Evolutionary conservation across 2,888 invertebrate genomes (phyloP).

Genomic region (Lycaena phlaeas): DNA sequence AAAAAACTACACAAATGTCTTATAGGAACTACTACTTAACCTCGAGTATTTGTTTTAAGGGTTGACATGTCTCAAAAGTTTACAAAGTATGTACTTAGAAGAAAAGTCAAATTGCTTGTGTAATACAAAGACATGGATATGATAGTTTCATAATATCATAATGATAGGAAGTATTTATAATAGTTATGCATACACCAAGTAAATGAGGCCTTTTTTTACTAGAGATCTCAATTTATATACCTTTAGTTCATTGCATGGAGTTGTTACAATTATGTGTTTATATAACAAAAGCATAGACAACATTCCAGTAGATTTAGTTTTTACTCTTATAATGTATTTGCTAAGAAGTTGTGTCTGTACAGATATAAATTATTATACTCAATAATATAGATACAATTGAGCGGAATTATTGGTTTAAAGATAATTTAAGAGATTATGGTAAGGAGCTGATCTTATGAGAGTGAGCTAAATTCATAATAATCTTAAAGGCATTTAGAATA

Average conservation of each 20-base stretch:
- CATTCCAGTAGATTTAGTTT: slow-evolving; percentile 14
- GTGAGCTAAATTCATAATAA: slow-evolving; percentile 52
- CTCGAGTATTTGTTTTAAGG: slow-evolving; percentile 52
- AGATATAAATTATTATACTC: slow-evolving; percentile 1
- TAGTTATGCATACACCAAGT: slow-evolving; percentile 38
- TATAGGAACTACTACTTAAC: slow-evolving; percentile 31
- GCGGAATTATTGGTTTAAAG: slow-evolving; percentile 16
- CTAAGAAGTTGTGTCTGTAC: background rate
- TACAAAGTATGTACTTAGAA: slow-evolving; percentile 39
- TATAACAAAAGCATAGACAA: slow-evolving; percentile 11
- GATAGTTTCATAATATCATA: background rate
- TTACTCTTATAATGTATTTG: background rate
- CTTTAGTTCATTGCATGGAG: slow-evolving; percentile 17
- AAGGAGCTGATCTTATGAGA: slow-evolving; percentile 68
- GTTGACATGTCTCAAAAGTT: slow-evolving; percentile 65
- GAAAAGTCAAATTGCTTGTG: background rate
- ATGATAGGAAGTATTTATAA: background rate
- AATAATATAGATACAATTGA: slow-evolving; percentile 10
- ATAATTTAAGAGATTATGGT: slow-evolving; percentile 28
- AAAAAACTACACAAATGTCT: slow-evolving; percentile 22
- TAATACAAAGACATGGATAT: background rate
- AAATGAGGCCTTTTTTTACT: slow-evolving; percentile 53
- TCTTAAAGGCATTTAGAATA: slow-evolving; percentile 13
- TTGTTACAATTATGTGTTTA: slow-evolving; percentile 10
- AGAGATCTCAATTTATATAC: slow-evolving; percentile 24